Percentiles rank a stretch among this genome's conserved stretches.
phyloP scores from a whole-genome alignment of 2,113 vertebrate species.

The Crotalus viridis region DNA sequence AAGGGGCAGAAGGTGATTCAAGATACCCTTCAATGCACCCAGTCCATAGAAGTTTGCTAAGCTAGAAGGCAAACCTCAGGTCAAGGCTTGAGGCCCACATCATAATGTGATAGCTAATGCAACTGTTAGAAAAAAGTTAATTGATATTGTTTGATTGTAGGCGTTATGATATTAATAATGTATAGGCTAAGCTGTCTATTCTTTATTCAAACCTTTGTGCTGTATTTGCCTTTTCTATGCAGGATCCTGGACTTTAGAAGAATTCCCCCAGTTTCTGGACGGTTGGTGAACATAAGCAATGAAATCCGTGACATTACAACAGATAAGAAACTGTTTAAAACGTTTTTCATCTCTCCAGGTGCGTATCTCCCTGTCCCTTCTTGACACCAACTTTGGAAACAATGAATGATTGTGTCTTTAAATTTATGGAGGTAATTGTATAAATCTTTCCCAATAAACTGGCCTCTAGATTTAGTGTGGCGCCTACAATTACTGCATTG shows the following conservation, averaged over 20 bases:
- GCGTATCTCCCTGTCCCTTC: background rate
- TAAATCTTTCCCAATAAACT: background rate
- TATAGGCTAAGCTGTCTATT: slow-evolving; percentile 4
- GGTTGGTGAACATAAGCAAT: slow-evolving; percentile 76
- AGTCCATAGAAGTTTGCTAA: background rate
- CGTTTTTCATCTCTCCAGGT: slow-evolving; percentile 85
- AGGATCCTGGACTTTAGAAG: slow-evolving; percentile 83
- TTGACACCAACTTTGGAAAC: background rate
- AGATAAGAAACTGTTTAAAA: slow-evolving; percentile 77
- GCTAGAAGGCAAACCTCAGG: background rate
- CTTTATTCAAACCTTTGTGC: slow-evolving; percentile 5
- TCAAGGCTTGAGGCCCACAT: background rate
- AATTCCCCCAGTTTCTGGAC: slow-evolving; percentile 77
- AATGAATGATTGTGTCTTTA: background rate
- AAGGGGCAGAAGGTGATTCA: background rate
- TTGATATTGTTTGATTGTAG: background rate
- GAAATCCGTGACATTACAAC: slow-evolving; percentile 83
- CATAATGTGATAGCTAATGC: background rate
- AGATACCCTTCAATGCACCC: background rate
- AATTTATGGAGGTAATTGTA: background rate
- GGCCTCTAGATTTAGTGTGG: background rate
- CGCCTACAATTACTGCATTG: background rate
- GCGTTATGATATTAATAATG: background rate
- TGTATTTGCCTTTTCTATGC: background rate
- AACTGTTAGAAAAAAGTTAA: background rate